Percentiles rank a stretch among this genome's conserved stretches.
These are phyloP conservation scores for Acrossocheilus wenchowensis DNA, from an alignment of 2,797 vertebrate genomes.

Conservation along the genomic window DNA sequence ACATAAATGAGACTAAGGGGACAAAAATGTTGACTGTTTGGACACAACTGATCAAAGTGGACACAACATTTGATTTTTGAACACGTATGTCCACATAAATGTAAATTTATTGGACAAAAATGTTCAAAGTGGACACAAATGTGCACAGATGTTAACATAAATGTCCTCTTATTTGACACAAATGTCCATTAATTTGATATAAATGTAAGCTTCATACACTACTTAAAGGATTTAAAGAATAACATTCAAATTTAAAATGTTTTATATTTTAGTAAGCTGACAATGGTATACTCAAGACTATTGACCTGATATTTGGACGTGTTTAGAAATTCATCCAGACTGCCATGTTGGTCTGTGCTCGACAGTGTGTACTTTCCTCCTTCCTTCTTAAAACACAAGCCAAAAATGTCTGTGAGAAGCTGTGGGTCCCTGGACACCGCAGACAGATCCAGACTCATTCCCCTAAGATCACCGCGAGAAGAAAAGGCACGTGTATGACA, in stretches of 20 bases:
- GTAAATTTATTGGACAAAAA: background rate
- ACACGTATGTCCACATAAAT: background rate
- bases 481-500: conserved; percentile 64
- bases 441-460: conserved; percentile 67
- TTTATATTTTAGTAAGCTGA: background rate
- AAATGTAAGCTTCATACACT: background rate
- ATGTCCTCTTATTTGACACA: background rate
- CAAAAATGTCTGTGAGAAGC: conserved; percentile 90
- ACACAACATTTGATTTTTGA: background rate
- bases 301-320: conserved; percentile 73
- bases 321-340: conserved; percentile 81
- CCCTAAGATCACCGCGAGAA: conserved; percentile 78
- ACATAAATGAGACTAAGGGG: background rate
- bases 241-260: background rate
- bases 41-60: background rate
- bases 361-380: conserved; percentile 88
- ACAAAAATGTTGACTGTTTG: background rate
- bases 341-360: conserved; percentile 83
- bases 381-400: conserved; percentile 89
- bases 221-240: background rate
- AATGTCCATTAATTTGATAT: background rate
- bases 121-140: background rate
- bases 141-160: background rate
- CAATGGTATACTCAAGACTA: background rate
- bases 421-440: conserved; percentile 82